A percentile compares a stretch with the other conserved stretches of the same genome.
phyloP scores from a whole-genome alignment of 2,113 vertebrate species.

The Oryzias woworae region DNA sequence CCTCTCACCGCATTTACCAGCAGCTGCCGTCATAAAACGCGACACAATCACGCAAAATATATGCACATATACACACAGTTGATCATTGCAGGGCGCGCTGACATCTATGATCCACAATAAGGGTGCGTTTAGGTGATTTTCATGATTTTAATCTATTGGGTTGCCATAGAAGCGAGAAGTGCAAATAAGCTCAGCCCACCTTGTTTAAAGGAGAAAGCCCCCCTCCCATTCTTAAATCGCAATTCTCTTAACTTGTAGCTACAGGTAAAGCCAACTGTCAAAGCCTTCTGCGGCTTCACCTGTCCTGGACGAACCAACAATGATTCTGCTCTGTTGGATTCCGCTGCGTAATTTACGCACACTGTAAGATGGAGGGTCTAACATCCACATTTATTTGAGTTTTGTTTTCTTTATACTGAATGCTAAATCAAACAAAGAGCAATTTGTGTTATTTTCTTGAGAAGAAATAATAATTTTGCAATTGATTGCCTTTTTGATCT shows the following conservation, averaged over 20 bases:
- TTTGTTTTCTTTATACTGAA: too few species aligned
- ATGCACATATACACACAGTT: conserved; percentile 24
- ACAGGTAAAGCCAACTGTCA: conserved; percentile 57
- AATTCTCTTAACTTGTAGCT: conserved; percentile 42
- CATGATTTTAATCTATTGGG: conserved; percentile 89
- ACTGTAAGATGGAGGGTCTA: background rate
- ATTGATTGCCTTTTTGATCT: too few species aligned
- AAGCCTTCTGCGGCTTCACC: conserved; percentile 5
- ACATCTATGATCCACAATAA: conserved; percentile 85
- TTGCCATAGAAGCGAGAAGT: conserved; percentile 94
- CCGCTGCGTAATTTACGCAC: conserved; percentile 57
- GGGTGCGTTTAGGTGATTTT: conserved; percentile 83
- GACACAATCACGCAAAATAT: conserved; percentile 47
- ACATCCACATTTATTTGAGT: too few species aligned
- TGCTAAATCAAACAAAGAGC: too few species aligned
- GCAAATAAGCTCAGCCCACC: conserved; percentile 88
- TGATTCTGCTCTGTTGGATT: background rate
- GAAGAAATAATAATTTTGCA: too few species aligned
- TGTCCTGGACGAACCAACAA: background rate
- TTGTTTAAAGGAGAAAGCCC: conserved; percentile 84
- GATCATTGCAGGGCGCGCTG: conserved; percentile 77
- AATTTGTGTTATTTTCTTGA: too few species aligned
- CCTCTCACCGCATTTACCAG: conserved; percentile 43
- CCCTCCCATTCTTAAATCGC: conserved; percentile 73
- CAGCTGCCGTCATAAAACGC: conserved; percentile 62